Evolutionary conservation across 2,888 invertebrate genomes (phyloP).

Genomic region (Oasisia sp.): DNA sequence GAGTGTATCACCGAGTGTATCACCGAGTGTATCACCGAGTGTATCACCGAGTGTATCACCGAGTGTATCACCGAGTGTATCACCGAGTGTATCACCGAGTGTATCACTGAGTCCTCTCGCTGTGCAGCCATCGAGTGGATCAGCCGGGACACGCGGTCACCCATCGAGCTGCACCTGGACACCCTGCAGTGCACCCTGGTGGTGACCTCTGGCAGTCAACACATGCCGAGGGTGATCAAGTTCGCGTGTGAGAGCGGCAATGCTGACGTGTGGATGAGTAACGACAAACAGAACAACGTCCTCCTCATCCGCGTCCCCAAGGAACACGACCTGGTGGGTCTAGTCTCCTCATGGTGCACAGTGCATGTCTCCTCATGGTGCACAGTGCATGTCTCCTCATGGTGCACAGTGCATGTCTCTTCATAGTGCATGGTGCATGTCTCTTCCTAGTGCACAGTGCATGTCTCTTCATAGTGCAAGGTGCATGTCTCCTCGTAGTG

Average conservation of each 20-base stretch:
- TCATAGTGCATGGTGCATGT: too few relatives aligned
- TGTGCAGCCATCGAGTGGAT: background rate
- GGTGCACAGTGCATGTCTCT: too few relatives aligned
- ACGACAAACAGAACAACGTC: conserved; percentile 52
- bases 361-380: background rate
- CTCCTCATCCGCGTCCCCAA: conserved; percentile 55
- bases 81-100: too few relatives aligned
- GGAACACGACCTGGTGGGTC: conserved; percentile 60
- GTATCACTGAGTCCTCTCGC: background rate
- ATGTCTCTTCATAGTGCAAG: too few relatives aligned
- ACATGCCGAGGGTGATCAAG: background rate
- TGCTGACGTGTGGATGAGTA: conserved; percentile 48
- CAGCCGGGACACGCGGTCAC: background rate
- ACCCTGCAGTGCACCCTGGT: background rate
- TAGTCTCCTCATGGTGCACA: background rate
- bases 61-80: too few relatives aligned
- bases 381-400: too few relatives aligned
- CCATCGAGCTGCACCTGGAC: background rate
- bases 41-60: too few relatives aligned
- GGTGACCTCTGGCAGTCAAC: background rate
- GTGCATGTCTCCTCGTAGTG: too few relatives aligned
- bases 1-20: too few relatives aligned
- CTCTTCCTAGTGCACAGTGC: too few relatives aligned
- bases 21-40: too few relatives aligned
- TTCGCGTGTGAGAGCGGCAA: background rate